phyloP scores from a whole-genome alignment of 2,113 vertebrate genomes.

The Thalassarche chlororhynchos region DNA sequence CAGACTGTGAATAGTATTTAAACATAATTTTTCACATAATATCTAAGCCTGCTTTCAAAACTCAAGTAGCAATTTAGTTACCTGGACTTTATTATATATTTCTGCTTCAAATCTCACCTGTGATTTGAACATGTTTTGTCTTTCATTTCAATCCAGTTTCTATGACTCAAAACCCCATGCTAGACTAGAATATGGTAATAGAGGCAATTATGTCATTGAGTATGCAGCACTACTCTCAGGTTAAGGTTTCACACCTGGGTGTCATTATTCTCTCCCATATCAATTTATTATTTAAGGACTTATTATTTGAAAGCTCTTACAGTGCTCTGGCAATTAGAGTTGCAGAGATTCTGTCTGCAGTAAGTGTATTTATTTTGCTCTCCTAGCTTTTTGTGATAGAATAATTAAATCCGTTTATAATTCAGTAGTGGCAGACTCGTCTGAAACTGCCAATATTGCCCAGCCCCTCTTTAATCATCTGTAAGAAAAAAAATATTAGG shows the following conservation, averaged over 20 bases:
- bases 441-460: constrained; percentile 32
- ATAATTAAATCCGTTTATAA: constrained; percentile 72
- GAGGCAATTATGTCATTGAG: constrained; percentile 75
- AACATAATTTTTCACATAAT: constrained; percentile 43
- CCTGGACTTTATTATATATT: constrained; percentile 57
- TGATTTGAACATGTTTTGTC: constrained; percentile 58
- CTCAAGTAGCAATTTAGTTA: constrained; percentile 67
- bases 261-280: constrained; percentile 77
- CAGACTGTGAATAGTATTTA: constrained; percentile 6
- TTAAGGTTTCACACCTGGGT: constrained; percentile 78
- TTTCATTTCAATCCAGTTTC: constrained; percentile 67
- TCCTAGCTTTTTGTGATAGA: constrained; percentile 64
- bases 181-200: constrained; percentile 72
- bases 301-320: constrained; percentile 77
- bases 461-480: neutral
- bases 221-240: constrained; percentile 46
- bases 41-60: constrained; percentile 49
- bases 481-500: neutral
- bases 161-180: constrained; percentile 53
- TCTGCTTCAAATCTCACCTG: constrained; percentile 36
- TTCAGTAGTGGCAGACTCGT: constrained; percentile 35
- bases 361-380: constrained; percentile 76
- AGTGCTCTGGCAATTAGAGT: constrained; percentile 67
- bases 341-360: constrained; percentile 58
- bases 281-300: constrained; percentile 80